Percentiles rank a stretch among this genome's conserved stretches.
Evolutionary conservation across 2,888 invertebrate species (phyloP).

Genomic region (Acronicta alni): DNA sequence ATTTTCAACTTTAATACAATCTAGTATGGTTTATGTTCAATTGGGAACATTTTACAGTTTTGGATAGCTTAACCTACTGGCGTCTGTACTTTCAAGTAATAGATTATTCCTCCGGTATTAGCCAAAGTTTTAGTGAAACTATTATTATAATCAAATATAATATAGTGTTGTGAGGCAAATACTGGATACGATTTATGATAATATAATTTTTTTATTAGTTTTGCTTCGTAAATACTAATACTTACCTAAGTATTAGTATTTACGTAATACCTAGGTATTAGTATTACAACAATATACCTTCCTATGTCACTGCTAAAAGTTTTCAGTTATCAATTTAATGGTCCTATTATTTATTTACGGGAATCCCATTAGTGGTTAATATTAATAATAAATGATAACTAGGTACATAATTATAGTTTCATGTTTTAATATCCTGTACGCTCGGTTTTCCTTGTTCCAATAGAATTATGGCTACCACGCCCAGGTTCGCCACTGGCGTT

Average conservation of each 20-base stretch:
- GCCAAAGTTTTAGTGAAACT: too few species aligned
- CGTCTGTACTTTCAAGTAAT: too few species aligned
- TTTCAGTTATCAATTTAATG: neutral
- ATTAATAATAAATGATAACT: slow-evolving; percentile 33
- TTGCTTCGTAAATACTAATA: too few species aligned
- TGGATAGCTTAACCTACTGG: too few species aligned
- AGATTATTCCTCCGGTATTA: too few species aligned
- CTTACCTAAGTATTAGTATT: too few species aligned
- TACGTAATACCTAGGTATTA: too few species aligned
- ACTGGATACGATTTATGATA: slow-evolving; percentile 19
- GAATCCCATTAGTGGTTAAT: neutral
- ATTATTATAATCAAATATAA: too few species aligned
- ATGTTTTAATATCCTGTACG: slow-evolving; percentile 45
- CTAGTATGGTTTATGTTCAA: too few species aligned
- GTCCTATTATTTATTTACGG: slow-evolving; percentile 3
- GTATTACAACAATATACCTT: too few species aligned
- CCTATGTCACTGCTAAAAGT: neutral
- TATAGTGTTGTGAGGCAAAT: slow-evolving; percentile 9
- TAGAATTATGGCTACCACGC: slow-evolving; percentile 45
- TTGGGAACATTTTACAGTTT: too few species aligned
- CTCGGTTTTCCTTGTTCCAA: slow-evolving; percentile 56
- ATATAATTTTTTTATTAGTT: neutral
- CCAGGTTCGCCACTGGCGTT: slow-evolving; percentile 46
- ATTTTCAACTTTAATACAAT: too few species aligned
- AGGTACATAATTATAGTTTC: slow-evolving; percentile 2